Evolutionary conservation across 2,888 invertebrate genomes (phyloP), one percentile per base, ranked within the genome.

Genomic region (Stenchaetothrips biformis): DNA sequence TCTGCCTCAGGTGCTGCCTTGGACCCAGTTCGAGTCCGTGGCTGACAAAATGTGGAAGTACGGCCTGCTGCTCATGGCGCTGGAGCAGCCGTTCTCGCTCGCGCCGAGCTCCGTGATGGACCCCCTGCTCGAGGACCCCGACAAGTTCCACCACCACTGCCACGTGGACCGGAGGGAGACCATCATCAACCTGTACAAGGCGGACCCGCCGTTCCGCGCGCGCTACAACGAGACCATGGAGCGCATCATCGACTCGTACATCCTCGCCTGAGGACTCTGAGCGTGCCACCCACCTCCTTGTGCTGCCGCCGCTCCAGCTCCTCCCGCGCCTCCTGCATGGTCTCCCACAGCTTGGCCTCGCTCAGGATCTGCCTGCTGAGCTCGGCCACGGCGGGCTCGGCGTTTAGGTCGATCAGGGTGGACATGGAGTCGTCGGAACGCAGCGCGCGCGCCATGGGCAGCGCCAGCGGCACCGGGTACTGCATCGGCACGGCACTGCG

Each of bases 321-420:
- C 16, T 91, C 89, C 85, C 92, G 92, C 0, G 93, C 93, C 84
- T 93, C 93, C 84, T 94, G 94, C 25, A 94, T 92, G 4, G 94
- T 93, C 84, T 94, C 94, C 91, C 93, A 94, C 27, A 92, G 88
- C 83, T 92, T 92, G 0, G 94, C 94, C 87, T 94, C 93, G 0
- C 93, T 93, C 86, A 94, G 89, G 25, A 94, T 94, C 86, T 94
- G 94, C 82, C 94, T 90, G 83, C 92, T 93, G 0, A 94, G 89
- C 84, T 94, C 93, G 84, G 93, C 91, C 7, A 91, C 92, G 9
- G 92, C 92, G 0, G 92, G 91, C 84, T 92, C 91, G 21, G 92
- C 91, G 79, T 92, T 91, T 79, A 91, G 87, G 84, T 93, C 93
- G 82, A 93, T 86, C 47, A 93, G 87, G 48, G 92, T 90, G 80